phyloP scores from a whole-genome alignment of 2,113 vertebrate species.

The Callaeas wilsoni region DNA sequence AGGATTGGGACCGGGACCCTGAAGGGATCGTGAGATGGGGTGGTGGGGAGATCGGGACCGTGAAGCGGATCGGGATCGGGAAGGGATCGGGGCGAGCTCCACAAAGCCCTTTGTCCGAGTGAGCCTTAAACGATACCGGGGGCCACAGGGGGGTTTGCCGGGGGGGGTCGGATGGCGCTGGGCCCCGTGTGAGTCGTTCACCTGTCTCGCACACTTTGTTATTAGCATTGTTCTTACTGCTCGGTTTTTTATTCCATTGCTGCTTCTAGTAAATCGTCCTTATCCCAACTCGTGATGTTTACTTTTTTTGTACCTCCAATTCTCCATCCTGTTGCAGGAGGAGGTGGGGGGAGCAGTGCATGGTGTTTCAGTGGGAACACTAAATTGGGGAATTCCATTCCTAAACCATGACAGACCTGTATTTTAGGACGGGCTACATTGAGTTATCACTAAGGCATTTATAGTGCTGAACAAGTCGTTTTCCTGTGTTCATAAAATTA shows the following conservation, averaged over 20 bases:
- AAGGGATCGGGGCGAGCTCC: not conserved
- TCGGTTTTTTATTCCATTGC: not conserved
- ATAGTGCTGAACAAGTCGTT: not conserved
- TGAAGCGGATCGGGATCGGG: not conserved
- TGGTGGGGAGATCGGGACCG: not conserved
- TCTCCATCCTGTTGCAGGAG: not conserved
- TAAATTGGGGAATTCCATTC: not conserved
- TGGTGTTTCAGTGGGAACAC: not conserved
- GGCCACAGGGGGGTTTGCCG: no score
- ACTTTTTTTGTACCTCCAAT: not conserved
- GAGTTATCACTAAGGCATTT: not conserved
- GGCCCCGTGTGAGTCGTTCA: not conserved
- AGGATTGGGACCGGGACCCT: no score
- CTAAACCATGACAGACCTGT: not conserved
- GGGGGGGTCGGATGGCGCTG: not conserved
- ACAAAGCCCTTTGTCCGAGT: no score
- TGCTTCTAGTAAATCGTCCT: not conserved
- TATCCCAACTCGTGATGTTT: not conserved
- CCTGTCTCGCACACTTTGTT: not conserved
- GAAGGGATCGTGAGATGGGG: not conserved
- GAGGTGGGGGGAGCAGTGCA: fast-evolving
- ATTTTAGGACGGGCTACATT: not conserved
- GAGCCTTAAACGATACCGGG: no score
- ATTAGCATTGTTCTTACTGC: not conserved
- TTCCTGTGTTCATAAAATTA: not conserved